Percentiles rank a stretch among this genome's conserved stretches.
phyloP scores from a whole-genome alignment of 2,888 invertebrate genomes.

The Agrotis segetum region DNA sequence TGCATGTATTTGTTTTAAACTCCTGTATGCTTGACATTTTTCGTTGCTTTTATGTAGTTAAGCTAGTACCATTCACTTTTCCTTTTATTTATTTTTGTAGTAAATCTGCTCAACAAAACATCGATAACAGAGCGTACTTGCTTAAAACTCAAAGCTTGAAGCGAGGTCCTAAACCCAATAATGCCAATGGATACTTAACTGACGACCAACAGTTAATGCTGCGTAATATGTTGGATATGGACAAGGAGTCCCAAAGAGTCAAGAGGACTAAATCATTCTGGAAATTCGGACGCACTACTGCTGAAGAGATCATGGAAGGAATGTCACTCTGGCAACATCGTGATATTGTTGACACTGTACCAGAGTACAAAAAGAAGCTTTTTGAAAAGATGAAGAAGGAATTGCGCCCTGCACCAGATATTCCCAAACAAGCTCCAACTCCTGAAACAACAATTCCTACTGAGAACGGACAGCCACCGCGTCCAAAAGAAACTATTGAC shows the following conservation, averaged over 20 bases:
- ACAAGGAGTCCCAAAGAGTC: constrained; percentile 92
- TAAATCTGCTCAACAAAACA: constrained; percentile 84
- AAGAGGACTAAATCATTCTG: constrained; percentile 97
- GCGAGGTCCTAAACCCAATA: constrained; percentile 81
- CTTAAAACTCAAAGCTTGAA: constrained; percentile 88
- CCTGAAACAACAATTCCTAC: constrained; percentile 75
- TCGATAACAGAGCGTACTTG: constrained; percentile 83
- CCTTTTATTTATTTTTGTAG: constrained; percentile 81
- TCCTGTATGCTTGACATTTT: constrained; percentile 70
- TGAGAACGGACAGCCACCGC: constrained; percentile 75
- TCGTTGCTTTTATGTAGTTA: constrained; percentile 72
- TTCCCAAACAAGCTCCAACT: constrained; percentile 76
- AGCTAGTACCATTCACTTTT: constrained; percentile 73
- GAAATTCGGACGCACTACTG: constrained; percentile 94
- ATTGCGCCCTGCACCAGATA: constrained; percentile 84
- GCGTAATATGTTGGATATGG: constrained; percentile 89
- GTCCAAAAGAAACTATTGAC: constrained; percentile 86
- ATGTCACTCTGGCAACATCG: constrained; percentile 97
- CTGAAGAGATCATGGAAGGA: constrained; percentile 95
- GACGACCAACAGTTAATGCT: constrained; percentile 90
- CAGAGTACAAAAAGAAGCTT: constrained; percentile 89
- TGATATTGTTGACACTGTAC: constrained; percentile 94
- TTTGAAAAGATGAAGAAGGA: constrained; percentile 87
- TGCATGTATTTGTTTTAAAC: constrained; percentile 27
- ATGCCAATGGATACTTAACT: constrained; percentile 88